Conservation (phyloP, 2,113 vertebrate genomes). For the Sphyrna mokarran region DNA sequence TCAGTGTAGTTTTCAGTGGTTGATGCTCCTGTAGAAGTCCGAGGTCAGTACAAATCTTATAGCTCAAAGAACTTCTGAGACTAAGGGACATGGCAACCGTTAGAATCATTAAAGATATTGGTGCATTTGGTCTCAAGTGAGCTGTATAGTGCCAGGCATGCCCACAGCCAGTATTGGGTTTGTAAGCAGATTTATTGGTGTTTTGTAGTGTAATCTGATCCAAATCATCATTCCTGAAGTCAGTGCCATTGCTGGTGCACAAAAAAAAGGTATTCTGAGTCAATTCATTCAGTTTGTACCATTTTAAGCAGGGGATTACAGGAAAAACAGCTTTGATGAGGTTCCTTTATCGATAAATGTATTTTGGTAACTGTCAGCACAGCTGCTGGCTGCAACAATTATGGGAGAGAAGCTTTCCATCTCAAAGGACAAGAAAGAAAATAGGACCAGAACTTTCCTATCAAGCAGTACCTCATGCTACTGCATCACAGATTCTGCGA, state of each 20-base stretch:
- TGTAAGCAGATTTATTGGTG: background rate
- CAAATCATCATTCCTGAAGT: background rate
- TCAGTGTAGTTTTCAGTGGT: background rate
- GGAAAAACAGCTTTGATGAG: background rate
- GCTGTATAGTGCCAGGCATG: background rate
- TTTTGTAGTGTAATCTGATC: background rate
- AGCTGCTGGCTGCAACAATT: background rate
- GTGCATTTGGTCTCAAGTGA: background rate
- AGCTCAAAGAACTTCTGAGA: background rate
- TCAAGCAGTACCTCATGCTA: background rate
- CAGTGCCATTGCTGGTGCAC: background rate
- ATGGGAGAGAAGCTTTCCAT: background rate
- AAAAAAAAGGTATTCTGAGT: background rate
- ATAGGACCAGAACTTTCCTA: background rate
- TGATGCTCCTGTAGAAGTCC: background rate
- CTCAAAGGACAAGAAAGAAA: background rate
- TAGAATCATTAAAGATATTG: background rate
- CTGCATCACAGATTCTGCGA: background rate
- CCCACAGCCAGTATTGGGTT: background rate
- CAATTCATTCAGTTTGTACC: background rate
- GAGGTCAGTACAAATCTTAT: background rate
- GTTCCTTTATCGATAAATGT: background rate
- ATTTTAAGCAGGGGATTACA: background rate
- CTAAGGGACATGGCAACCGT: background rate
- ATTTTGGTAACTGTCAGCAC: background rate